Base-by-base conservation (phyloP, 2,888 invertebrate genomes). In the Dinocampus coccinellae region DNA sequence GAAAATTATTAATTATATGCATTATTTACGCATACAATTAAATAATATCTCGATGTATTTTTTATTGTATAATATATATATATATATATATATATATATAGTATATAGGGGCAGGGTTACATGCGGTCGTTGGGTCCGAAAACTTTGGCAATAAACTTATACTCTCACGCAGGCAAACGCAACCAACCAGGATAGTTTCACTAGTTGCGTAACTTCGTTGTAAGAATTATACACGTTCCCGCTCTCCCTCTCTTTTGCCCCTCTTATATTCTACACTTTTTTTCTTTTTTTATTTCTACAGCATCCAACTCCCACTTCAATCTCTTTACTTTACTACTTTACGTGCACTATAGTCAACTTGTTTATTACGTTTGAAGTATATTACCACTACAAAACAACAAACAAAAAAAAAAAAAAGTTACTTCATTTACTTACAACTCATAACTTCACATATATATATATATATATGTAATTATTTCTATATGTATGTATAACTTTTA, bases 71-170 rank as follows among this genome's bases (percentile, higher is more conserved):
- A n/a, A n/a, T n/a, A n/a, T n/a, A n/a, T n/a, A n/a, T n/a, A n/a
- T 53, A 13, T 34, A 71, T 75, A 74, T 7, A 7, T 47, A 16
- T 47, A 16, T 47, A 47, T 47, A 47, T 16, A 47, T 47, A 47
- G 47, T 47, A 47, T n/a, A n/a, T 72, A 72, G 73, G 80, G 72
- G 78, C 82, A 85, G 85, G 87, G 86, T 87, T 85, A 87, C 76
- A 81, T 78, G 83, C 86, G 86, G 87, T 86, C 86, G 85, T 86
- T 85, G 87, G 85, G 82, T 85, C 85, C 85, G 80, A 87, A 87
- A 87, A 85, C 86, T 86, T 87, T 87, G 87, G 87, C 87, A 87
- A 86, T 87, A 86, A 87, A 87, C 86, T 86, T 85, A 86, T 83
- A 82, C 82, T 81, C 81, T 77, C 80, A 80, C 78, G 80, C 79